phyloP scores from a whole-genome alignment of 2,113 vertebrate genomes.

The Verasper variegatus region DNA sequence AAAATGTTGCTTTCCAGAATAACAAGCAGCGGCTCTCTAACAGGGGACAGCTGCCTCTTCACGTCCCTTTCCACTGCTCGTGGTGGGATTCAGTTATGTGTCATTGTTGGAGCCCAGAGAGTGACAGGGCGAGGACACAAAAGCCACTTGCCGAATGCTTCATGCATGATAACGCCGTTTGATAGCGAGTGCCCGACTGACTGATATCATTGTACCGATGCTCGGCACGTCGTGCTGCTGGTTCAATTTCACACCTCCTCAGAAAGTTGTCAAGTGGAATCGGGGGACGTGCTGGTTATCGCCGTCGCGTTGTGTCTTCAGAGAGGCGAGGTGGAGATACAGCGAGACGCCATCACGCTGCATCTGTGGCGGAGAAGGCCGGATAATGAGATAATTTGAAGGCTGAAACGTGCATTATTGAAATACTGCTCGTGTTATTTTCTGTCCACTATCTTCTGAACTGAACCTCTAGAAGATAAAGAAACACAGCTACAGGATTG shows the following conservation, averaged over 20 bases:
- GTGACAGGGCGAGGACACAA: slow-evolving; percentile 16
- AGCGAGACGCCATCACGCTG: slow-evolving; percentile 1
- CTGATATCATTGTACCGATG: slow-evolving; percentile 29
- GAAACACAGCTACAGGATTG: too few species aligned
- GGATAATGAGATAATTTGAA: slow-evolving; percentile 29
- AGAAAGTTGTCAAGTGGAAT: slow-evolving; percentile 56
- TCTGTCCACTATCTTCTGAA: too few species aligned
- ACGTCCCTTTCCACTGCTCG: slow-evolving; percentile 6
- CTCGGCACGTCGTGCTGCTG: neutral
- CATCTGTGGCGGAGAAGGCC: neutral
- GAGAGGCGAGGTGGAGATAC: neutral
- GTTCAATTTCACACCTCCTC: slow-evolving; percentile 59
- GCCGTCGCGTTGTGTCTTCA: slow-evolving; percentile 24
- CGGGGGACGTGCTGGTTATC: slow-evolving; percentile 34
- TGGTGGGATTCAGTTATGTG: neutral
- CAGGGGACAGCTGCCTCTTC: slow-evolving; percentile 24
- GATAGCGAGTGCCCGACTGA: slow-evolving; percentile 36
- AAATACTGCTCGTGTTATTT: too few species aligned
- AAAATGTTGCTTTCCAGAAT: slow-evolving; percentile 40
- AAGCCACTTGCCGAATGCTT: neutral
- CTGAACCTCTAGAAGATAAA: too few species aligned
- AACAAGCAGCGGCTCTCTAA: slow-evolving; percentile 35
- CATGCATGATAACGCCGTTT: slow-evolving; percentile 37
- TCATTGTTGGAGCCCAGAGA: slow-evolving; percentile 16
- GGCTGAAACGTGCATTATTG: slow-evolving; percentile 11